phyloP scores from a whole-genome alignment of 30 jellyfish, hydroid and myxozoan genomes.

The Aurelia sp. region DNA sequence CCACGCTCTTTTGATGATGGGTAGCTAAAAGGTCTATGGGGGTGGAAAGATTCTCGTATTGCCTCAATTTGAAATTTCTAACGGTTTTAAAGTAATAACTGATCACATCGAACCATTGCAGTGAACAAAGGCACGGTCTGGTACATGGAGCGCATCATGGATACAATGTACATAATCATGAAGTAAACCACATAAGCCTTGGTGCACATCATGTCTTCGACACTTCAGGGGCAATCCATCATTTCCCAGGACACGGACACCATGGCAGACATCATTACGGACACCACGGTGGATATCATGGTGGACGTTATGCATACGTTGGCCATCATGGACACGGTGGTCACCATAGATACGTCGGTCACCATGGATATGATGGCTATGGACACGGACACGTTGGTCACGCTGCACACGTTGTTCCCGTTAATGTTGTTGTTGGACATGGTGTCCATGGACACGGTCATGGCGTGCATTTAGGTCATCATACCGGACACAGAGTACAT shows the following conservation, averaged over 20 bases:
- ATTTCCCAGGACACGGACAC: constrained; percentile 49
- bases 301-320: constrained; percentile 4
- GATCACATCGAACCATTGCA: background rate
- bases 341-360: constrained; percentile 18
- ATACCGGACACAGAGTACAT: constrained; percentile 41
- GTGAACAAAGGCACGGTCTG: constrained; percentile 48
- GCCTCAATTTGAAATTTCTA: too few species aligned
- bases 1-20: too few species aligned
- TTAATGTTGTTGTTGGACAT: background rate
- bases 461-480: constrained; percentile 40
- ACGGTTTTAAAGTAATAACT: too few species aligned
- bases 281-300: constrained; percentile 17
- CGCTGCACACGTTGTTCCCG: background rate
- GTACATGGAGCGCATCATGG: constrained; percentile 41
- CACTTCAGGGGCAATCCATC: constrained; percentile 16
- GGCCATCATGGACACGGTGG: constrained; percentile 6
- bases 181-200: background rate
- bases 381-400: constrained; percentile 30
- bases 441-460: constrained; percentile 20
- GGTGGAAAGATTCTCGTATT: too few species aligned
- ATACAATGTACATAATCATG: constrained; percentile 12
- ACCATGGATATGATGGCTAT: constrained; percentile 19
- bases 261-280: constrained; percentile 57
- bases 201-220: constrained; percentile 8
- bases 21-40: too few species aligned